Evolutionary conservation across 1,140 invertebrate species (phyloP).

Genomic region (Camponotus pennsylvanicus): DNA sequence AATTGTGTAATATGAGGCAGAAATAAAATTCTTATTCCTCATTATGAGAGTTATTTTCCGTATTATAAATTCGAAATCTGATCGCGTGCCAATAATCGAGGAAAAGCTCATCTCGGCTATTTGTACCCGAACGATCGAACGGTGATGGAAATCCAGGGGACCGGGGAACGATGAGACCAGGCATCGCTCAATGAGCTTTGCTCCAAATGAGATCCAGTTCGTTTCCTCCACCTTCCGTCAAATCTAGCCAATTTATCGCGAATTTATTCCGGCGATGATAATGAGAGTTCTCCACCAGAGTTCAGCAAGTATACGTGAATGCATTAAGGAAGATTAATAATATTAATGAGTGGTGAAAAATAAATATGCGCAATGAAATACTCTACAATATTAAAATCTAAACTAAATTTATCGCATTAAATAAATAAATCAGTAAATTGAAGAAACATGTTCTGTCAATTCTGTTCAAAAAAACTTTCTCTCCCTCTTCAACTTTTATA

Average conservation of each 20-base stretch:
- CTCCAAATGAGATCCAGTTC: conserved; percentile 70
- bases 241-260: conserved; percentile 65
- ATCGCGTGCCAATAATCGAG: conserved; percentile 30
- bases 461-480: neutral
- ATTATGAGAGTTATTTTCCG: neutral
- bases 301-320: neutral
- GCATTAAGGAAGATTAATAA: neutral
- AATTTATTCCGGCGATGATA: conserved; percentile 70
- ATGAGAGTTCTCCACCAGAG: conserved; percentile 21
- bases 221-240: conserved; percentile 64
- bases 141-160: conserved; percentile 34
- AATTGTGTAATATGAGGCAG: neutral
- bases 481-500: no score
- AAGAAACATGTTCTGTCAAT: neutral
- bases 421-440: neutral
- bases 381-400: neutral
- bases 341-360: neutral
- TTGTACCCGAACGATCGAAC: conserved; percentile 52
- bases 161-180: conserved; percentile 19
- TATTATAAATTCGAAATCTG: neutral
- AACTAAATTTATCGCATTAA: conserved; percentile 6
- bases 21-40: neutral
- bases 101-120: conserved; percentile 49
- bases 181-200: conserved; percentile 66
- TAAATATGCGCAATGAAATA: neutral